Percentiles rank a stretch among this genome's conserved stretches.
Evolutionary conservation across 2,113 vertebrate species (phyloP).

Genomic region (Bambusicola thoracicus): DNA sequence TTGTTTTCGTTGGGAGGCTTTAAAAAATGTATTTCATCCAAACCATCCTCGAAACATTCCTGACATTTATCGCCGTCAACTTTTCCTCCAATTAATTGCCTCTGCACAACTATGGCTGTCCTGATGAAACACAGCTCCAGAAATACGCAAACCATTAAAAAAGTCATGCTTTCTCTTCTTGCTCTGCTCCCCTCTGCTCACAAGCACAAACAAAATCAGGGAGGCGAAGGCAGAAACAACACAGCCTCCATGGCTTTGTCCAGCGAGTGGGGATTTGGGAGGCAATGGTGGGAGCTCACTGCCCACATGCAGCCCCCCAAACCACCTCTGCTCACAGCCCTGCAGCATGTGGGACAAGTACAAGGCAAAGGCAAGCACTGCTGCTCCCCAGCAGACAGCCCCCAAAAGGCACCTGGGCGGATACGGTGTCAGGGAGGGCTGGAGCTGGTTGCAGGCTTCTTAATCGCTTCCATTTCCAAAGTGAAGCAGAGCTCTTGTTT

Average conservation of each 20-base stretch:
- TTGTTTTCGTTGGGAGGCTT: slow-evolving; percentile 20
- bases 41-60: slow-evolving; percentile 33
- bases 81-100: slow-evolving; percentile 49
- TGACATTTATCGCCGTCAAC: slow-evolving; percentile 50
- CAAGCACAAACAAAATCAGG: background rate
- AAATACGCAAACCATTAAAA: background rate
- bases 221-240: background rate
- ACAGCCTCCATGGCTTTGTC: background rate
- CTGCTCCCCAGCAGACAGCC: background rate
- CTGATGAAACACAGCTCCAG: slow-evolving; percentile 24
- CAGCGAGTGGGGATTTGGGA: rapidly evolving
- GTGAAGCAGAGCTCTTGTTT: background rate
- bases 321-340: background rate
- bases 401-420: background rate
- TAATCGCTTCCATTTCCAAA: background rate
- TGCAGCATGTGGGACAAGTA: background rate
- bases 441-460: background rate
- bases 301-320: background rate
- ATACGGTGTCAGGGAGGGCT: rapidly evolving
- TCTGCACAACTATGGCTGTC: background rate
- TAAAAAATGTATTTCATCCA: background rate
- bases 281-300: background rate
- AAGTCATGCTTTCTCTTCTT: rapidly evolving
- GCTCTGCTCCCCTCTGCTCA: background rate
- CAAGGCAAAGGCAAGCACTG: background rate